Conservation (phyloP, 2,113 vertebrate species). For the Todiramphus saurophagus region DNA sequence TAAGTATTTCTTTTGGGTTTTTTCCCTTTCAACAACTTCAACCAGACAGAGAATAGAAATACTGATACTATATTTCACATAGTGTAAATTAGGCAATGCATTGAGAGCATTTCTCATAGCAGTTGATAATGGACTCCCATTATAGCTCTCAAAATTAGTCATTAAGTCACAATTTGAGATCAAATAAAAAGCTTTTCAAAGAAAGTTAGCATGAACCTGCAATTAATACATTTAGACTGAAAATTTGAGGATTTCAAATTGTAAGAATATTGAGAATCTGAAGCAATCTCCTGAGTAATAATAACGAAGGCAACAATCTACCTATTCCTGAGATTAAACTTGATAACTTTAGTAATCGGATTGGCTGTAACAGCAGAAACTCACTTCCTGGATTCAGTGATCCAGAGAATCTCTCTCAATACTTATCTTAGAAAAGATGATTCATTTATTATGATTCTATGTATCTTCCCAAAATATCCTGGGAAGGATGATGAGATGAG, state of each 20-base stretch:
- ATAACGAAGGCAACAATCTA: neutral
- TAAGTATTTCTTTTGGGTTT: neutral
- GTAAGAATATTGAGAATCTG: neutral
- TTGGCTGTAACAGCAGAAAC: neutral
- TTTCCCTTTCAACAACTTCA: neutral
- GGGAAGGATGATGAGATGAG: neutral
- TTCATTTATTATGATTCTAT: neutral
- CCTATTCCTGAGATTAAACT: neutral
- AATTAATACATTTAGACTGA: constrained; percentile 31
- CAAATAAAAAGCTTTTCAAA: constrained; percentile 33
- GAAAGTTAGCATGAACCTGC: constrained; percentile 11
- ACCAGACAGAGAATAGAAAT: neutral
- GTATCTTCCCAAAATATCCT: neutral
- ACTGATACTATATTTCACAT: neutral
- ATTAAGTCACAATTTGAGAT: constrained; percentile 5
- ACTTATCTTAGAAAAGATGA: neutral
- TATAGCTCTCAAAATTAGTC: constrained; percentile 38
- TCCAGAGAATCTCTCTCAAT: neutral
- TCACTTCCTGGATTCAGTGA: neutral
- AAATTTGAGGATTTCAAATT: neutral
- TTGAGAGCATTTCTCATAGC: constrained; percentile 7
- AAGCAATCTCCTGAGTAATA: neutral
- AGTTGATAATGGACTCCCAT: constrained; percentile 21
- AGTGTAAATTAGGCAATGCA: neutral
- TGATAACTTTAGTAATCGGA: neutral